Percentiles rank a stretch among this genome's conserved stretches.
phyloP scores from a whole-genome alignment of 2,113 vertebrate species.

The Chamaetylas fuelleborni region DNA sequence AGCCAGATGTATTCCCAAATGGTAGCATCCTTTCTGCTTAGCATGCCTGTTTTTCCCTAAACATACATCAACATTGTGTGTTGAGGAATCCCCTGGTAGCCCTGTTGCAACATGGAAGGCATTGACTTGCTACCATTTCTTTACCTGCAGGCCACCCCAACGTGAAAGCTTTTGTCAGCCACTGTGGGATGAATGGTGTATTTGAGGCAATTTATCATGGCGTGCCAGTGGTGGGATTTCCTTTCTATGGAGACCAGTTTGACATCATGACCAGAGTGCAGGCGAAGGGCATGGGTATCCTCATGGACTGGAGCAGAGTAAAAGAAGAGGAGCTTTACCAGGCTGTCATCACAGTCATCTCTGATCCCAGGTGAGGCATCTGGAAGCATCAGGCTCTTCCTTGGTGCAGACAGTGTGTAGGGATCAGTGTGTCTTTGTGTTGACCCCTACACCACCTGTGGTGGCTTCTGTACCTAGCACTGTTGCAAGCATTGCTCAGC shows the following conservation, averaged over 20 bases:
- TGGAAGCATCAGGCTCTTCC: neutral
- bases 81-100: neutral
- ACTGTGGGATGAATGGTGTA: slow-evolving; percentile 68
- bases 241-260: slow-evolving; percentile 73
- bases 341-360: slow-evolving; percentile 29
- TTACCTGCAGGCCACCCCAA: slow-evolving; percentile 61
- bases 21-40: neutral
- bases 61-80: accelerated
- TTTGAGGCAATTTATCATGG: slow-evolving; percentile 71
- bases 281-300: slow-evolving; percentile 67
- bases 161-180: slow-evolving; percentile 64
- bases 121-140: neutral
- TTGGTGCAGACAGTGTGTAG: too few species aligned
- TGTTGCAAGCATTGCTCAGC: neutral
- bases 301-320: slow-evolving; percentile 61
- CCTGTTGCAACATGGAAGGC: neutral
- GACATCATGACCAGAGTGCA: slow-evolving; percentile 72
- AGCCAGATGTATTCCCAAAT: neutral
- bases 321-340: slow-evolving; percentile 63
- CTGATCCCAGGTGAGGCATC: slow-evolving; percentile 57
- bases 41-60: neutral
- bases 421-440: neutral
- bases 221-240: slow-evolving; percentile 71
- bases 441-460: neutral
- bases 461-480: neutral